These are phyloP conservation scores for Asbolus verrucosus DNA, from an alignment of 1,140 invertebrate species.

Conservation along the genomic window DNA sequence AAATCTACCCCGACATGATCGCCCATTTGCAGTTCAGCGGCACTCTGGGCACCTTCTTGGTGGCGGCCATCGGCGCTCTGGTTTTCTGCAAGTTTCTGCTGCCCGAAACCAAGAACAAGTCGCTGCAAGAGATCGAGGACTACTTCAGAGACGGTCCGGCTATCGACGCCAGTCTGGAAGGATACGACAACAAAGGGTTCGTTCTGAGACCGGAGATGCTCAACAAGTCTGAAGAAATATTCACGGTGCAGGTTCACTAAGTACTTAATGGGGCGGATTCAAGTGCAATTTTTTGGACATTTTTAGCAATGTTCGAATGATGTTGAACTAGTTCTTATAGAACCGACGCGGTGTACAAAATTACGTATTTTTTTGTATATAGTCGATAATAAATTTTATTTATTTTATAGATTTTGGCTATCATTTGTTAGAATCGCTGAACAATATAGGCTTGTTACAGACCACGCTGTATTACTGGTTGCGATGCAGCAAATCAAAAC, in stretches of 20 bases:
- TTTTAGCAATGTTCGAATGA: constrained; percentile 1
- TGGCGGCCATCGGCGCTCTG: constrained; percentile 74
- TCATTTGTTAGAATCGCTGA: too few relatives aligned
- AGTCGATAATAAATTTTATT: constrained; percentile 12
- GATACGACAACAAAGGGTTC: constrained; percentile 53
- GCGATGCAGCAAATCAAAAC: too few relatives aligned
- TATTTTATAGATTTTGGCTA: constrained; percentile 2
- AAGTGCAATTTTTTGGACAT: not conserved
- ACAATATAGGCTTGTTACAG: too few relatives aligned
- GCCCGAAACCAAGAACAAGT: constrained; percentile 85
- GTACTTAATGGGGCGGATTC: not conserved
- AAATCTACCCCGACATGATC: constrained; percentile 75
- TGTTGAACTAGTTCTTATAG: constrained; percentile 17
- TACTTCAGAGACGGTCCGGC: constrained; percentile 70
- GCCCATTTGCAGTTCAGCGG: constrained; percentile 73
- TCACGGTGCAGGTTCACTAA: constrained; percentile 11
- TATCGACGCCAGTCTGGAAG: constrained; percentile 62
- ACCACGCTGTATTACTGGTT: too few relatives aligned
- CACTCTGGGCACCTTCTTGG: constrained; percentile 82
- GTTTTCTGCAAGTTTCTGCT: constrained; percentile 77
- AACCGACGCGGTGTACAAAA: constrained; percentile 23
- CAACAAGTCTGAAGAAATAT: constrained; percentile 4
- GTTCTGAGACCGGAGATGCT: constrained; percentile 46
- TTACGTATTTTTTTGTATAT: constrained; percentile 7
- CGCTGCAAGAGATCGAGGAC: constrained; percentile 81